Percentiles rank a stretch among this genome's conserved stretches.
These are phyloP conservation scores for Lycocerus yunnanus DNA, from an alignment of 2,888 invertebrate species.

Conservation along the genomic window DNA sequence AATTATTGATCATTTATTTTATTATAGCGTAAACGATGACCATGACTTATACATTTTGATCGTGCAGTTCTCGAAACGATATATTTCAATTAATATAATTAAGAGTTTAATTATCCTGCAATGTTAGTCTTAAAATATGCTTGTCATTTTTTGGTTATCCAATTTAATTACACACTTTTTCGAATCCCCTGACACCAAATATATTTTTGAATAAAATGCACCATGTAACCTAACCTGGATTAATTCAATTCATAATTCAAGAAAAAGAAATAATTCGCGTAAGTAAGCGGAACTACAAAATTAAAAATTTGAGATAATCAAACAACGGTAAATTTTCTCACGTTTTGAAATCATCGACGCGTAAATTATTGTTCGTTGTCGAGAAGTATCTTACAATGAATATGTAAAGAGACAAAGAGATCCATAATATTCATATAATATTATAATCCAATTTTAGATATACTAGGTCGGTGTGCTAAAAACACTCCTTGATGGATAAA, in stretches of 20 bases:
- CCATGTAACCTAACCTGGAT: background rate
- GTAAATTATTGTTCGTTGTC: constrained; percentile 8
- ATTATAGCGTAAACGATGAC: background rate
- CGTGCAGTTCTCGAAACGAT: background rate
- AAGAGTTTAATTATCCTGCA: background rate
- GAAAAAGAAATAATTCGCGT: background rate
- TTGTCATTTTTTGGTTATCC: background rate
- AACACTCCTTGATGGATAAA: background rate
- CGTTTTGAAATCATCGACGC: constrained; percentile 12
- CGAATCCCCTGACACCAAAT: no score
- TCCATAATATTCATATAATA: background rate
- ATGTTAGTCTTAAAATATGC: background rate
- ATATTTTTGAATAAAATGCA: background rate
- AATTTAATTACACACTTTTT: no score
- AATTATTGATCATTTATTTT: background rate
- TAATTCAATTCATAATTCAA: background rate
- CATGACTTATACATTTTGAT: background rate
- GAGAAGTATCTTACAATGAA: background rate
- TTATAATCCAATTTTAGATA: no score
- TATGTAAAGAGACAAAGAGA: background rate
- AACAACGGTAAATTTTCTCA: constrained; percentile 16
- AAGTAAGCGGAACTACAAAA: background rate
- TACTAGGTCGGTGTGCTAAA: background rate
- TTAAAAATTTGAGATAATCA: background rate
- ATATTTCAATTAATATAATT: background rate